Base-by-base conservation (phyloP, 2,888 invertebrate genomes). In the Pachycephus smyrnensis region DNA sequence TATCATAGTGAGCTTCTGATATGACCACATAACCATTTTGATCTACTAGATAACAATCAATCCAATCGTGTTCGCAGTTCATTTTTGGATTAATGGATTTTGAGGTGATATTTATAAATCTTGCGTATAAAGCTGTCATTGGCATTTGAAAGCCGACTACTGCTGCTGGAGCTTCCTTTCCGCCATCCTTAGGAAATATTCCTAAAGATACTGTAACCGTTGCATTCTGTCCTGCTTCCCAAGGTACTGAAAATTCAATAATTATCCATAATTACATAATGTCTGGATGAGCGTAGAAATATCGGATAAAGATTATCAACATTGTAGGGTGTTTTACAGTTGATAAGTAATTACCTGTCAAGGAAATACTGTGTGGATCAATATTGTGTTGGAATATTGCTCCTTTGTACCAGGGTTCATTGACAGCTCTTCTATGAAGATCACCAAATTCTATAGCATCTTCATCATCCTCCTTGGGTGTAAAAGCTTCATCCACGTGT, bases 391-490 rank as follows among this genome's bases (percentile, higher is more conserved):
- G 97, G 73, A 98, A 93, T 6, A 98, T 96, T 0, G 98, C 97
- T 81, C 96, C 95, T 90, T 96, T 96, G 90, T 98, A 98, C 97
- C 97, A 98, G 0, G 96, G 95, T 90, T 98, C 97, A 89, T 98
- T 97, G 35, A 97, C 96, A 0, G 97, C 96, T 76, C 94, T 94
- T 6, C 93, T 94, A 88, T 97, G 95, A 74, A 93, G 91, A 86
- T 97, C 96, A 12, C 97, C 97, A 87, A 97, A 97, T 82, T 95
- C 95, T 31, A 94, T 82, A 0, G 80, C 81, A 11, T 37, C 69
- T 1, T 86, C 82, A 1, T 80, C 79, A 0, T 80, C 78, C 4
- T 81, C 78, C 4, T 84, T 78, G n/a, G 82, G 68, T n/a, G 79
- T 74, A 4, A 82, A 80, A 85, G 94, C 95, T 31, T 93, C 94